Percentiles rank a stretch among this genome's conserved stretches.
Evolutionary conservation across 2,113 vertebrate genomes (phyloP).

Genomic region (Scophthalmus maximus): DNA sequence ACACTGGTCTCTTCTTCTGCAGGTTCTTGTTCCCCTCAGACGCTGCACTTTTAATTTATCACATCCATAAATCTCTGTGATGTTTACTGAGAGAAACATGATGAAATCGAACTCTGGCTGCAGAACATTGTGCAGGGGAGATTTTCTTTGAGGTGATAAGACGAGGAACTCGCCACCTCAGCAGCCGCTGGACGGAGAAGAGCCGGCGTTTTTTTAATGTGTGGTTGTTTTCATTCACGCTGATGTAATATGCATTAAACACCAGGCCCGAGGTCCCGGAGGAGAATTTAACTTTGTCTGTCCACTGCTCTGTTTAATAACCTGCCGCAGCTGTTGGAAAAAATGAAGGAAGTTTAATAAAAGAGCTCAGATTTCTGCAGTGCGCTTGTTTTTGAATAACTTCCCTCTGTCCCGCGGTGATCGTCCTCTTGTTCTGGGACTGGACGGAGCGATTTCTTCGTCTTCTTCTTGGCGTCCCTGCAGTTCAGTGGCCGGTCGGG

Average conservation of each 20-base stretch:
- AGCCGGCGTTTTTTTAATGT: not conserved
- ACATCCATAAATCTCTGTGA: not conserved
- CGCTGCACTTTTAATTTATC: not conserved
- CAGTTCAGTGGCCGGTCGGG: too few species aligned
- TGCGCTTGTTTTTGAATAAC: not conserved
- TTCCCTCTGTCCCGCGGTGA: not conserved
- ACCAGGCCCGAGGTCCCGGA: not conserved
- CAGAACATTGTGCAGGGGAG: not conserved
- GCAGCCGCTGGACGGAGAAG: too few species aligned
- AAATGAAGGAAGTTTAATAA: not conserved
- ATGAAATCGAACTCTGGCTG: not conserved
- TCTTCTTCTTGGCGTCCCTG: too few species aligned
- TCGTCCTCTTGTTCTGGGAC: not conserved
- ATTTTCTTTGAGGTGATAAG: not conserved
- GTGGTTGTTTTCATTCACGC: not conserved
- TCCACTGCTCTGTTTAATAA: conserved; percentile 5
- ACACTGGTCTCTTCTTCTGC: not conserved
- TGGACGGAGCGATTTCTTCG: too few species aligned
- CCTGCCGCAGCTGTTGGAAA: not conserved
- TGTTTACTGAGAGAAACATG: not conserved
- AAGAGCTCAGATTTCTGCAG: not conserved
- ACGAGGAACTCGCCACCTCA: not conserved
- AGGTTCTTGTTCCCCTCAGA: not conserved
- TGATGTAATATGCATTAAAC: not conserved
- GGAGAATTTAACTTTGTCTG: not conserved